A percentile compares a stretch with the other conserved stretches of the same genome.
phyloP scores from a whole-genome alignment of 2,797 vertebrate species.

The Chelon labrosus region DNA sequence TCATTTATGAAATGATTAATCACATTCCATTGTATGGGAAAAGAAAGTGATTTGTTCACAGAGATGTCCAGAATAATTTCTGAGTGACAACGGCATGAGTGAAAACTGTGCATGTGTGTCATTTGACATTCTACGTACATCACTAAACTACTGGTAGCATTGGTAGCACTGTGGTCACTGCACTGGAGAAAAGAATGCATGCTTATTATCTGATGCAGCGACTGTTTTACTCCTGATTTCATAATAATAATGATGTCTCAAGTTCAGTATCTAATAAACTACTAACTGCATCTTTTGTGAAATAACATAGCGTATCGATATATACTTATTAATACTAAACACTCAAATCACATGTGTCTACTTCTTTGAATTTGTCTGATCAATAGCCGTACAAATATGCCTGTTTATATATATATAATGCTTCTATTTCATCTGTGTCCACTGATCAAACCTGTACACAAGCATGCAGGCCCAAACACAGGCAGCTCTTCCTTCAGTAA shows the following conservation, averaged over 20 bases:
- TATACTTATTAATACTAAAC: background rate
- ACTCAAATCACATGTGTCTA: background rate
- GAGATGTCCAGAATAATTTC: background rate
- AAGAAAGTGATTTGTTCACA: background rate
- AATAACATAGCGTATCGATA: background rate
- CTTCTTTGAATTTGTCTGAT: background rate
- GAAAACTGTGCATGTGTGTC: conserved; percentile 2
- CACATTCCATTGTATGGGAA: background rate
- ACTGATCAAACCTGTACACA: background rate
- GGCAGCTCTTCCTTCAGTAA: background rate
- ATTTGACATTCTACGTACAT: conserved; percentile 1
- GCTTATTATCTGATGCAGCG: conserved; percentile 31
- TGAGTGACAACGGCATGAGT: conserved; percentile 3
- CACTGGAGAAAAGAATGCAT: conserved; percentile 37
- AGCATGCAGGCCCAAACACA: background rate
- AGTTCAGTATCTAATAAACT: conserved; percentile 38
- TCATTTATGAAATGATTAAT: background rate
- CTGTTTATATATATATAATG: background rate
- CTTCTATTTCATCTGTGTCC: background rate
- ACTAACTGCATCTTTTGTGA: conserved; percentile 10
- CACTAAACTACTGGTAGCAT: background rate
- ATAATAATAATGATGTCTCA: conserved; percentile 9
- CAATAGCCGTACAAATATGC: background rate
- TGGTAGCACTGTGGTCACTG: conserved; percentile 1
- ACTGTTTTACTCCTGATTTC: conserved; percentile 15